phyloP scores from a whole-genome alignment of 1,140 invertebrate species.

The Drosophila littoralis region DNA sequence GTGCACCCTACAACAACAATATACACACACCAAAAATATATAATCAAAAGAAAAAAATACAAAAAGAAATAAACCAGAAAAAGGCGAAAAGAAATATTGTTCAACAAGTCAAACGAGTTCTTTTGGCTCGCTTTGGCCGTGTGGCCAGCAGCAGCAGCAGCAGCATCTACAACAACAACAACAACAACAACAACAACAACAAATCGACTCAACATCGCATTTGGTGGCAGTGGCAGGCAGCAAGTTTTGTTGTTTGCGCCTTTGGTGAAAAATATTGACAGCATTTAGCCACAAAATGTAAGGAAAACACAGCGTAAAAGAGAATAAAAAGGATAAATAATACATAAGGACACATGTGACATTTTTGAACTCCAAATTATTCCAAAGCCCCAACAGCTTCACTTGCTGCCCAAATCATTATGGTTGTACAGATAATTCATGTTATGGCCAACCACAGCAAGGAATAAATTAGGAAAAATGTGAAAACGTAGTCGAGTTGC shows the following conservation, averaged over 20 bases:
- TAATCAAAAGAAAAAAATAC: constrained; percentile 59
- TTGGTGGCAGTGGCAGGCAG: constrained; percentile 65
- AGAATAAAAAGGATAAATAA: constrained; percentile 30
- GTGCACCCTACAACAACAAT: constrained; percentile 38
- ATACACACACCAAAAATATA: constrained; percentile 49
- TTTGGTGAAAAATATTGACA: constrained; percentile 82
- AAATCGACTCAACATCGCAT: constrained; percentile 55
- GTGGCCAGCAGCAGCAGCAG: constrained; percentile 60
- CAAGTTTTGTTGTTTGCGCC: constrained; percentile 64
- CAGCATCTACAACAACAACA: constrained; percentile 27
- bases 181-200: constrained; percentile 35
- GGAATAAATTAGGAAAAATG: no score
- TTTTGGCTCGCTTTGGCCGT: constrained; percentile 82
- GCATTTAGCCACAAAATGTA: constrained; percentile 63
- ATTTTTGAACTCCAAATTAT: neutral
- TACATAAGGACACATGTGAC: constrained; percentile 17
- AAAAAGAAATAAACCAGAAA: constrained; percentile 55
- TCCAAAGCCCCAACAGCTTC: neutral
- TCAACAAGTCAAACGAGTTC: constrained; percentile 83
- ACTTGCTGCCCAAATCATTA: neutral
- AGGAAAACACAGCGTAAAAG: constrained; percentile 42
- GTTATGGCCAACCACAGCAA: no score
- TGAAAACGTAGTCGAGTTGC: no score
- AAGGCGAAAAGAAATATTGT: constrained; percentile 79
- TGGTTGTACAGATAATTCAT: neutral